Evolutionary conservation across 2,797 vertebrate species (phyloP), one percentile per base, ranked within the genome.

Genomic region (Anabas testudineus): DNA sequence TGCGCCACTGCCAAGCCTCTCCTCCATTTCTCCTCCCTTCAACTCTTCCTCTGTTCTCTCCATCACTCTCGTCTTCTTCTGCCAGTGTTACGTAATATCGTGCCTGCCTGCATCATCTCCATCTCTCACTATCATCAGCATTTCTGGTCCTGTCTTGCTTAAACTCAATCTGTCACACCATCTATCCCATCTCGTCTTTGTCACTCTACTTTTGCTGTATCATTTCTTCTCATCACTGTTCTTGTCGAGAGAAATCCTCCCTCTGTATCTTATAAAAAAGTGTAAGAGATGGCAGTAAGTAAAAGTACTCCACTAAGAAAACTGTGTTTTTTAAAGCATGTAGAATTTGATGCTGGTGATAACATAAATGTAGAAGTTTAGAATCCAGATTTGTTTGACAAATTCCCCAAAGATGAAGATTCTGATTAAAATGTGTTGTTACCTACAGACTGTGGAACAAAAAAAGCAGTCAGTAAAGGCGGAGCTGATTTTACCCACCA

Each of bases 61-160:
- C 49, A n/a, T 51, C 32, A 7, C 49, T 12, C 55, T 30, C 9
- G 4, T 61, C 58, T 28, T 57, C 67, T 60, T 60, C 64, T 69
- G 63, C 78, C 19, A 59, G 26, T 26, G 60, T 90, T 88, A 89
- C 70, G 60, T 75, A 87, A 91, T 79, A 32, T 60, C 42, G 72
- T 70, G 62, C n/a, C 55, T 59, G 61, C 54, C 62, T 59, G 43
- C 68, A 80, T 85, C 67, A 67, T 73, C 67, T 54, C 42, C 21
- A 19, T 65, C 34, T 55, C 61, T 53, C 39, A 39, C 30, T 67
- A 18, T 75, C 48, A 69, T 78, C 72, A 77, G 66, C 46, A 74
- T 81, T 75, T 77, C 63, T 68, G 47, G 68, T 55, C 8, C 18
- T 53, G n/a, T 70, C 57, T 64, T 18, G 42, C 12, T 36, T 19